Evolutionary conservation across 2,888 invertebrate species (phyloP), one percentile per base, ranked within the genome.

Genomic region (Lapara coniferarum): DNA sequence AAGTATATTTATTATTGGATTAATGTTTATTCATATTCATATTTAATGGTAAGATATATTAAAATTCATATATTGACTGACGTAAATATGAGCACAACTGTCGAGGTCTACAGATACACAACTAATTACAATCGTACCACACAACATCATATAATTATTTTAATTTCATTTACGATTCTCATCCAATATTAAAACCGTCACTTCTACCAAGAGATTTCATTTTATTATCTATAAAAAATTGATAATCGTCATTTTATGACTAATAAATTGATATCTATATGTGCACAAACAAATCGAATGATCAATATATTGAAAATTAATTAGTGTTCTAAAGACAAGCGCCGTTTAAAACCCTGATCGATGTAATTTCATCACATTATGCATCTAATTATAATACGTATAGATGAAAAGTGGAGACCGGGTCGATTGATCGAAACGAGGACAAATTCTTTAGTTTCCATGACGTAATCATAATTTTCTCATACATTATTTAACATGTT

Each of bases 231-330:
- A 79, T 80, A 78, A 79, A 76, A 37, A 76, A 46, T 75, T 74
- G 58, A 70, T 78, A 78, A 79, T 79, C 77, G 78, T 74, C 72
- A 77, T 81, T 79, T 77, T 75, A 79, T 77, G 74, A 75, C 71
- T 72, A 75, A 73, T 81, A 81, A 81, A 83, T 78, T 74, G 72
- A 71, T 77, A 74, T 69, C 72, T 77, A 73, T 74, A 73, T 69
- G 70, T 76, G 75, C 71, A 73, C 75, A 78, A 77, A 81, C 78
- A 80, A 79, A 73, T 74, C 71, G 72, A 78, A 81, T 72, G 73
- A 76, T 75, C 73, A 79, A 79, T 83, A 80, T 80, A 83, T 83
- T 78, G 74, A 75, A 73, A 77, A 77, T 83, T 85, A 81, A 85
- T 83, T 80, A 75, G 69, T 76, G 75, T 74, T 77, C 72, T 74